Base-by-base conservation (phyloP, 1,140 invertebrate genomes). In the Diabrotica undecimpunctata region DNA sequence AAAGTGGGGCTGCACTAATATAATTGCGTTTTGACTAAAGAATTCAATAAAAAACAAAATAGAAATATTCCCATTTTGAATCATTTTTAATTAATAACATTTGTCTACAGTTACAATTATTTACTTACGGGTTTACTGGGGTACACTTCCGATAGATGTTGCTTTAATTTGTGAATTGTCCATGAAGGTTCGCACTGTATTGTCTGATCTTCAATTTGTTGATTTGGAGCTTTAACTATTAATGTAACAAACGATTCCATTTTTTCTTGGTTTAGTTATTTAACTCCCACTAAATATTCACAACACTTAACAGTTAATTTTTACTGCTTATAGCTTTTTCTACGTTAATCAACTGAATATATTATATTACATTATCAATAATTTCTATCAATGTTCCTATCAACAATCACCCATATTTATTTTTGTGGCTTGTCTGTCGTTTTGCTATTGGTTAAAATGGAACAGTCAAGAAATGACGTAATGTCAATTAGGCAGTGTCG, bases 221-320 rank as follows among this genome's bases (percentile, higher is more conserved):
- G 92, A 82, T 93, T 94, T 13, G 93, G 92, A 25, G 92, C 91
- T 80, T 94, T 94, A 50, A 95, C 90, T 72, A 94, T 84, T 59
- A 95, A 78, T 57, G 85, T 89, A 62, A 93, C 86, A 62, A 78
- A 66, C 46, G 72, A 74, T 66, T 82, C 82, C 77, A 81, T 82
- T 25, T 72, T 74, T 62, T 60, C 10, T 52, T 8, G 11, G 10
- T 13, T 61, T 36, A 7, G 52, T 37, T 36, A 38, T 62, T 13
- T n/a, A 14, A 54, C 52, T 62, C 11, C n/a, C 50, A 52, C 51
- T 13, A 54, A 35, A n/a, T 54, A 54, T 55, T 55, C 9, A 54
- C 51, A 54, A 54, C 52, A 62, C 53, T 53, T 62, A 38, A 7
- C 11, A n/a, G 13, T 13, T 54, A 54, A 62, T 46, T 41, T n/a